Evolutionary conservation across 2,888 invertebrate genomes (phyloP).

Genomic region (Megalurothrips usitatus): DNA sequence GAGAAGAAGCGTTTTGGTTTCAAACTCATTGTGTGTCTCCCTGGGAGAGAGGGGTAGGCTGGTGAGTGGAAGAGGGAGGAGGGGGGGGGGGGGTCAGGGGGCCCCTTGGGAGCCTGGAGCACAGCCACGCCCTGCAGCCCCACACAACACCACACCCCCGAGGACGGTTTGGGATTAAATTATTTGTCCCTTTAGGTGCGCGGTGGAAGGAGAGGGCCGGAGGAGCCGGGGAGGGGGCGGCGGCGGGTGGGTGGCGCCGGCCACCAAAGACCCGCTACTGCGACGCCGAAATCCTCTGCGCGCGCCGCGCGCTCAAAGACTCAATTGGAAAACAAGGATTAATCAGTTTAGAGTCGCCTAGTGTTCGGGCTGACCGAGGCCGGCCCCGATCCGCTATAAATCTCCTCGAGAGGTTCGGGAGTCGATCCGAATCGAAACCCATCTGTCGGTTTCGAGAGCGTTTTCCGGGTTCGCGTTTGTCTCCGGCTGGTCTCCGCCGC

Average conservation of each 20-base stretch:
- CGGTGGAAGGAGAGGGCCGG: not conserved
- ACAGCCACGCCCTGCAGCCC: not conserved
- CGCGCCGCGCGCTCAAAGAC: slow-evolving; percentile 2
- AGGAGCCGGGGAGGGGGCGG: slow-evolving; percentile 28
- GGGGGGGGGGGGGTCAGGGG: slow-evolving; percentile 35
- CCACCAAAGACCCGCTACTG: too few relatives aligned
- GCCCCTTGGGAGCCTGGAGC: slow-evolving; percentile 37
- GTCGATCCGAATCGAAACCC: not conserved
- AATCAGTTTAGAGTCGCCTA: not conserved
- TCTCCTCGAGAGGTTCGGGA: not conserved
- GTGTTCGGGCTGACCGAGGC: not conserved
- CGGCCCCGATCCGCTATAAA: not conserved
- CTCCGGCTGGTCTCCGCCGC: not conserved
- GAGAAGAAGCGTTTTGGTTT: not conserved
- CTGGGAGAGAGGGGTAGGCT: not conserved
- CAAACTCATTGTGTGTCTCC: not conserved
- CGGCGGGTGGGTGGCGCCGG: too few relatives aligned
- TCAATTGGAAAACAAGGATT: slow-evolving; percentile 26
- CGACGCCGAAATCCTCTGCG: too few relatives aligned
- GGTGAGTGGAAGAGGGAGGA: not conserved
- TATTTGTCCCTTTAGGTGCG: slow-evolving; percentile 32
- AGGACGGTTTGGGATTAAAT: slow-evolving; percentile 36
- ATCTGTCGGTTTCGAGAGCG: not conserved
- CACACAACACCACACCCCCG: slow-evolving; percentile 33
- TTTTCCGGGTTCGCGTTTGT: not conserved